A percentile compares a stretch with the other conserved stretches of the same genome.
Conservation (phyloP, 1,140 invertebrate genomes). For the Olivierus martensii region DNA sequence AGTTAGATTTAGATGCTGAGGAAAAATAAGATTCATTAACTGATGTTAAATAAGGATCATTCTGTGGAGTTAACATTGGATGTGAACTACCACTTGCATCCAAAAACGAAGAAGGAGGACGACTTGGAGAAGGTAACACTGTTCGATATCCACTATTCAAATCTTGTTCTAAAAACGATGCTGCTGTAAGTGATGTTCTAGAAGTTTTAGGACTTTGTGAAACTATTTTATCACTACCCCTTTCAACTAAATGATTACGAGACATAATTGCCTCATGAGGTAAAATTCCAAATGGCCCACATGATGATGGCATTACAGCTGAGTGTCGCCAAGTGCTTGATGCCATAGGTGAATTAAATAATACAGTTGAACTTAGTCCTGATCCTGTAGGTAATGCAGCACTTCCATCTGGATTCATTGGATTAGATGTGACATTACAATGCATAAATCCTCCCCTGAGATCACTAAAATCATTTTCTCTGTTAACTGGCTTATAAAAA, state of each 20-base stretch:
- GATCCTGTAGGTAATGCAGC: neutral
- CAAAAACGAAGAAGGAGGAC: slow-evolving; percentile 13
- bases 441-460: slow-evolving; percentile 16
- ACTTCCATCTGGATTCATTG: slow-evolving; percentile 7
- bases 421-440: slow-evolving; percentile 5
- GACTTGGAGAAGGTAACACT: slow-evolving; percentile 11
- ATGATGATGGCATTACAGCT: slow-evolving; percentile 13
- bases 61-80: slow-evolving; percentile 10
- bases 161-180: slow-evolving; percentile 14
- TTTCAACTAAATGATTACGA: slow-evolving; percentile 12
- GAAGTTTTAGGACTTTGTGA: slow-evolving; percentile 10
- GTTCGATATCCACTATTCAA: slow-evolving; percentile 10
- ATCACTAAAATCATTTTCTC: slow-evolving; percentile 17
- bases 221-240: slow-evolving; percentile 10
- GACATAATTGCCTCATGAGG: slow-evolving; percentile 18
- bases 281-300: slow-evolving; percentile 19
- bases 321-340: slow-evolving; percentile 14
- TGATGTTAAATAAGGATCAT: slow-evolving; percentile 16
- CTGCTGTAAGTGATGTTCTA: slow-evolving; percentile 2
- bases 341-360: slow-evolving; percentile 13
- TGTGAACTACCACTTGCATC: slow-evolving; percentile 9
- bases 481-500: slow-evolving; percentile 13
- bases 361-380: neutral
- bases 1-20: slow-evolving; percentile 13
- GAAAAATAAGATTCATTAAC: slow-evolving; percentile 15